Percentiles rank a stretch among this genome's conserved stretches.
Evolutionary conservation across 2,888 invertebrate species (phyloP).

Genomic region (Acanthosepion lycidas): DNA sequence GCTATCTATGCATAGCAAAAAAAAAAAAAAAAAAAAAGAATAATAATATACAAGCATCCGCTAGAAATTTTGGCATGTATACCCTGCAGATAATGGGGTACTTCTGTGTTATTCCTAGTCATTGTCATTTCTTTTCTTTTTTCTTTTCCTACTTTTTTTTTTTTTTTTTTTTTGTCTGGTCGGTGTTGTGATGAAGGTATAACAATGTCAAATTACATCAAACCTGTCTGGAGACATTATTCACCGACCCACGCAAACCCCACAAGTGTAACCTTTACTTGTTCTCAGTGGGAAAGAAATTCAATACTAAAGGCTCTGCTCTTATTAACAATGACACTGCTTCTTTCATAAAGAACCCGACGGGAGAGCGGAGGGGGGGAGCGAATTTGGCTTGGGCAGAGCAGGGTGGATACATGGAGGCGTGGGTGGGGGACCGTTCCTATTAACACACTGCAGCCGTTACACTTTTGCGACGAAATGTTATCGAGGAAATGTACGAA

Average conservation of each 20-base stretch:
- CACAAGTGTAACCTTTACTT: neutral
- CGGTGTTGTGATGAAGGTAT: neutral
- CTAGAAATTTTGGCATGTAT: too few species aligned
- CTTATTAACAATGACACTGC: neutral
- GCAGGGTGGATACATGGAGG: too few species aligned
- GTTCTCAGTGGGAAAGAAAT: neutral
- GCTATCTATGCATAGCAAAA: too few species aligned
- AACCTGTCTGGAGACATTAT: neutral
- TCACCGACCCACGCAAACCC: neutral
- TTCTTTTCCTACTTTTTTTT: too few species aligned
- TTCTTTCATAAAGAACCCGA: neutral
- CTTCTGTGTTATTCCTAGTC: too few species aligned
- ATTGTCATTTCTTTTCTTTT: too few species aligned
- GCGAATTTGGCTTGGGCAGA: neutral
- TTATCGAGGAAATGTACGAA: too few species aligned
- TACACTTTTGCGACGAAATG: neutral
- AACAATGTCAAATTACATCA: neutral
- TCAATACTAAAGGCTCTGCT: neutral
- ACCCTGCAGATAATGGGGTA: too few species aligned
- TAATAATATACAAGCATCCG: too few species aligned
- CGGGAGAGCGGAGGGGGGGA: neutral
- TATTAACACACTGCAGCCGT: neutral
- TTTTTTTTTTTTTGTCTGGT: neutral
- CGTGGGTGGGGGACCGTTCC: neutral
- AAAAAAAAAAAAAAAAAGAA: too few species aligned